phyloP scores from a whole-genome alignment of 2,113 vertebrate species.

The Tragulus kanchil region DNA sequence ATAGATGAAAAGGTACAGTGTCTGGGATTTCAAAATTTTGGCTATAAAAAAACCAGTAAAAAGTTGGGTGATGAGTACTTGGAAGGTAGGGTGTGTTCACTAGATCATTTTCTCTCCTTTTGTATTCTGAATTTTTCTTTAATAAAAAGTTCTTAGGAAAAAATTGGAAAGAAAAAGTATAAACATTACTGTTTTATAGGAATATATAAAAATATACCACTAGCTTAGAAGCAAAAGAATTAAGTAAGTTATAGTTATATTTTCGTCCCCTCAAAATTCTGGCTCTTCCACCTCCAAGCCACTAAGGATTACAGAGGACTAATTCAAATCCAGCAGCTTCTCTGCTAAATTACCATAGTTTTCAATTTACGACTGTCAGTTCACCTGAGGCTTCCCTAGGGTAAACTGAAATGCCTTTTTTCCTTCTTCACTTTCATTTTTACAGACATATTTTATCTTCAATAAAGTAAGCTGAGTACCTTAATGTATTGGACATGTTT shows the following conservation, averaged over 20 bases:
- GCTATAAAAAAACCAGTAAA: no score
- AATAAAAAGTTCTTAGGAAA: slow-evolving; percentile 27
- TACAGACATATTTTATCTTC: slow-evolving; percentile 51
- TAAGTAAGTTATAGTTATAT: slow-evolving; percentile 45
- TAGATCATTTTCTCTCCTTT: neutral
- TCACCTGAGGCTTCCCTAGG: neutral
- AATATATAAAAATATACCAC: neutral
- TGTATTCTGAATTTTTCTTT: neutral
- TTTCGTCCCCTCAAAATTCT: slow-evolving; percentile 42
- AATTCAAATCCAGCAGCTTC: slow-evolving; percentile 67
- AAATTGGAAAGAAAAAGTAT: neutral
- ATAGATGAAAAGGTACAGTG: neutral
- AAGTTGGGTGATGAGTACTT: neutral
- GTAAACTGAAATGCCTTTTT: neutral
- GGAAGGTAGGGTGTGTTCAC: neutral
- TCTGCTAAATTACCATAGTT: slow-evolving; percentile 50
- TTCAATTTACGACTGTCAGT: slow-evolving; percentile 25
- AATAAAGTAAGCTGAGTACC: slow-evolving; percentile 63
- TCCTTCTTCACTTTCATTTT: slow-evolving; percentile 41
- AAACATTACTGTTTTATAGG: neutral
- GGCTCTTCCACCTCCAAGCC: neutral
- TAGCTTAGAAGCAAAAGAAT: slow-evolving; percentile 47
- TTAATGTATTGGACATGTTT: slow-evolving; percentile 26
- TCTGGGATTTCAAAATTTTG: slow-evolving; percentile 37
- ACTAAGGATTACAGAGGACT: slow-evolving; percentile 48